Evolutionary conservation across 2,888 invertebrate genomes (phyloP).

Genomic region (Imbricaverruca yamaguchii): DNA sequence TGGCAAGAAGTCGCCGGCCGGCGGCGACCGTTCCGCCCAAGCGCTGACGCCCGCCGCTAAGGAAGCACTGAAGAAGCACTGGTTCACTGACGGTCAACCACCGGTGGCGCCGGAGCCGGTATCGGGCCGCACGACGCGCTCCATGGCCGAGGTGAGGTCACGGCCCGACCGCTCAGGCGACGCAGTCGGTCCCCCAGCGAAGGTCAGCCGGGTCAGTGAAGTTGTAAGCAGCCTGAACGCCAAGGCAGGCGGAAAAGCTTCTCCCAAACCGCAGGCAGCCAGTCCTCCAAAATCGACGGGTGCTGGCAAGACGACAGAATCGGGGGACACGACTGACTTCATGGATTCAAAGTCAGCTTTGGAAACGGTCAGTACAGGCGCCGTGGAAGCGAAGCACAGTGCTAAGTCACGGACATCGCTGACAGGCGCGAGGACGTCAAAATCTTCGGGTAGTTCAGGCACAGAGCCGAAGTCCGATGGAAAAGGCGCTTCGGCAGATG

Average conservation of each 20-base stretch:
- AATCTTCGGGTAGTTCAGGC: neutral
- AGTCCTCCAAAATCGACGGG: neutral
- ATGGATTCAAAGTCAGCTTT: neutral
- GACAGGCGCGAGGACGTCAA: neutral
- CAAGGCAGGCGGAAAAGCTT: neutral
- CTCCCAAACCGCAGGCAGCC: neutral
- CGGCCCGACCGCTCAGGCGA: neutral
- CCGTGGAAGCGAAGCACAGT: no score
- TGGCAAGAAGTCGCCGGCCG: neutral
- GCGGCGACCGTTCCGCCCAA: neutral
- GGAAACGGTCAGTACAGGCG: no score
- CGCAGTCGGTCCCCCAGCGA: neutral
- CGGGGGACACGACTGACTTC: neutral
- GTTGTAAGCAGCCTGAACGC: neutral
- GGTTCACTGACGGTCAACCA: neutral
- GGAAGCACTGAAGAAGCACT: conserved; percentile 14
- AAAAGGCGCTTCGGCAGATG: neutral
- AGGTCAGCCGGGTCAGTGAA: neutral
- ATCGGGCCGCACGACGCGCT: neutral
- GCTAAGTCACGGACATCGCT: neutral
- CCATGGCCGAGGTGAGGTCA: neutral
- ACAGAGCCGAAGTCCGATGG: neutral
- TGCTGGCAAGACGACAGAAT: no score
- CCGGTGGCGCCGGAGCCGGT: neutral
- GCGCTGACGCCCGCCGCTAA: neutral